Evolutionary conservation across 2,797 vertebrate genomes (phyloP).

Genomic region (Urophycis tenuis): DNA sequence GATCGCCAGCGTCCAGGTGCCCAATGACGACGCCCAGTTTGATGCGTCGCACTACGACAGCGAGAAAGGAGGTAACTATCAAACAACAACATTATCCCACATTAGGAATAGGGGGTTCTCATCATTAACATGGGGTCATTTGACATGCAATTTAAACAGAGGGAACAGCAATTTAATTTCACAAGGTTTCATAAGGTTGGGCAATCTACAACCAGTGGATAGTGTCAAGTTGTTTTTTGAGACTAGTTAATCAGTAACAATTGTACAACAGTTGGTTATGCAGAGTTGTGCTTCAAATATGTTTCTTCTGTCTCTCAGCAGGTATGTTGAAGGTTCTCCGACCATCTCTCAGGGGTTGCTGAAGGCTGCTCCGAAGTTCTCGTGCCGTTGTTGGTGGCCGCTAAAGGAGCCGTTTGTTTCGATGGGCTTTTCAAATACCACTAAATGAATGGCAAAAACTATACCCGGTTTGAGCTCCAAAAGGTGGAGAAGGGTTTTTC

Average conservation of each 20-base stretch:
- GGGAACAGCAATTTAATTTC: not conserved
- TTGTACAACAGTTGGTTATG: not conserved
- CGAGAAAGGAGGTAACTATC: slow-evolving; percentile 83
- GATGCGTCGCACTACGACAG: slow-evolving; percentile 84
- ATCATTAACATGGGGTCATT: not conserved
- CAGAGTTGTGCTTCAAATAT: not conserved
- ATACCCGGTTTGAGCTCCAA: not conserved
- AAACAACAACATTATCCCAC: not conserved
- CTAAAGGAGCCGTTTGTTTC: slow-evolving; percentile 30
- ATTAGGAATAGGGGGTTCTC: not conserved
- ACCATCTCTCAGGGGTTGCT: not conserved
- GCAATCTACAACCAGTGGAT: not conserved
- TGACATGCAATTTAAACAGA: not conserved
- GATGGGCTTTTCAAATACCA: not conserved
- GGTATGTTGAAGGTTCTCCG: slow-evolving; percentile 55
- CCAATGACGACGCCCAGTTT: slow-evolving; percentile 88
- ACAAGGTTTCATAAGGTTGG: not conserved
- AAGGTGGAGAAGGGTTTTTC: not conserved
- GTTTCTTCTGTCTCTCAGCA: slow-evolving; percentile 58
- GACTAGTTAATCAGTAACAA: not conserved
- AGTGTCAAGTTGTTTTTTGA: not conserved
- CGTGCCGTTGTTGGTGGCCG: not conserved
- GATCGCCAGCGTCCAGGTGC: slow-evolving; percentile 89
- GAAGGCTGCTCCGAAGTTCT: not conserved
- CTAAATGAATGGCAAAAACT: not conserved